Percentiles rank a stretch among this genome's conserved stretches.
Conservation (phyloP, 2,797 vertebrate genomes). For the Hydrocynus forskahlii region DNA sequence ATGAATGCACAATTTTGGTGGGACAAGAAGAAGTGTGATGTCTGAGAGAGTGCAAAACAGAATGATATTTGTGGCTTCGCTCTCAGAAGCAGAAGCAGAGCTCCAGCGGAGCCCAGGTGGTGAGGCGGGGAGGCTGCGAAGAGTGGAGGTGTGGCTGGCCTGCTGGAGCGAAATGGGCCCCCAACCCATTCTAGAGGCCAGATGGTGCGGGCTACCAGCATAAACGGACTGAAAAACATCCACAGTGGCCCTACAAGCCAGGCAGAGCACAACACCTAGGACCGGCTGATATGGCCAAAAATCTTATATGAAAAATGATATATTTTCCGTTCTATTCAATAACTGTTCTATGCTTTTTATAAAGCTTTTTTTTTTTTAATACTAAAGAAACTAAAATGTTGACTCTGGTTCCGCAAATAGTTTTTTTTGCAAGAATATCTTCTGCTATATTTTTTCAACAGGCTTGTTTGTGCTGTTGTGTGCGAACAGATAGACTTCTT, state of each 20-base stretch:
- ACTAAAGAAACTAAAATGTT: background rate
- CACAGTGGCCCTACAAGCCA: background rate
- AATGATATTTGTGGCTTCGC: slow-evolving; percentile 7
- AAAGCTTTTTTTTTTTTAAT: background rate
- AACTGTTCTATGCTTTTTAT: no score
- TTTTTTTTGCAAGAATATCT: background rate
- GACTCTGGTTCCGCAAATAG: background rate
- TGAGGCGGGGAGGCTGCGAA: slow-evolving; percentile 19
- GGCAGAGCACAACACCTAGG: background rate
- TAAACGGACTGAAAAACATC: slow-evolving; percentile 11
- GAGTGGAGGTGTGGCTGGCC: slow-evolving; percentile 1
- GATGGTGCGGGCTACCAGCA: slow-evolving; percentile 34
- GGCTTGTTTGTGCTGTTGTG: no score
- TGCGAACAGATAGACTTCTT: no score
- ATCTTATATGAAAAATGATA: background rate
- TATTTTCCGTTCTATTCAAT: background rate
- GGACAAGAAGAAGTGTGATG: background rate
- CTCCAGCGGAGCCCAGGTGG: slow-evolving; percentile 9
- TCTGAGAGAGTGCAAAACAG: background rate
- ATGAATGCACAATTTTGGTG: background rate
- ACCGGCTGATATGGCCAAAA: background rate
- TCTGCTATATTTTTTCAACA: no score
- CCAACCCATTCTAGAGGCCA: slow-evolving; percentile 33
- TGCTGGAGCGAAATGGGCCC: slow-evolving; percentile 27
- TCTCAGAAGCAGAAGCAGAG: slow-evolving; percentile 5